A percentile compares a stretch with the other conserved stretches of the same genome.
phyloP scores from a whole-genome alignment of 2,797 vertebrate genomes.

The Prionace glauca region DNA sequence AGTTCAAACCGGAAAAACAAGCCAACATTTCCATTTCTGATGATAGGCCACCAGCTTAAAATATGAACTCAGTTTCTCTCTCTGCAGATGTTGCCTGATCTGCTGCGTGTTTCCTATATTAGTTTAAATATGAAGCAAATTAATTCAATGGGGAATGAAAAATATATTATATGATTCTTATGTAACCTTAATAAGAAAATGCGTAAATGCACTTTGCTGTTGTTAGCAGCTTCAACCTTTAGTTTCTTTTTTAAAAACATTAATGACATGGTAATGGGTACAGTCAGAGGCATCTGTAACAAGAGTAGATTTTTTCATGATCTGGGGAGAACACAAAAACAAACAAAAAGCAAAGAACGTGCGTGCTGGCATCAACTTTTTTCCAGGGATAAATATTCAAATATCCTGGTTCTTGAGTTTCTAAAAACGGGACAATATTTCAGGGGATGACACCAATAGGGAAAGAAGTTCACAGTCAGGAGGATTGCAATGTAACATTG shows the following conservation, averaged over 20 bases:
- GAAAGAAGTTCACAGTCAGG: background rate
- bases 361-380: background rate
- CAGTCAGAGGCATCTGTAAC: background rate
- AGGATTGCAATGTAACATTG: background rate
- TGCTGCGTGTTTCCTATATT: background rate
- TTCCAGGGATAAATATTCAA: background rate
- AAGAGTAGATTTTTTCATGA: background rate
- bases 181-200: background rate
- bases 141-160: constrained; percentile 22
- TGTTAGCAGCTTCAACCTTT: background rate
- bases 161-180: background rate
- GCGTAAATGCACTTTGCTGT: background rate
- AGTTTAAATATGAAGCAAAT: background rate
- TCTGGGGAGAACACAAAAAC: background rate
- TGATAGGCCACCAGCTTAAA: too few species aligned
- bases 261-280: background rate
- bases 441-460: background rate
- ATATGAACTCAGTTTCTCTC: too few species aligned
- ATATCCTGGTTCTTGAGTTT: background rate
- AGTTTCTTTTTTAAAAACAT: background rate
- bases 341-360: background rate
- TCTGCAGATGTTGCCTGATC: too few species aligned
- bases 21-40: too few species aligned
- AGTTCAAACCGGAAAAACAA: too few species aligned
- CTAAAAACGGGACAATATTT: background rate